A percentile compares a stretch with the other conserved stretches of the same genome.
Evolutionary conservation across 2,888 invertebrate species (phyloP).

Genomic region (Eudasyphora cyanicolor): DNA sequence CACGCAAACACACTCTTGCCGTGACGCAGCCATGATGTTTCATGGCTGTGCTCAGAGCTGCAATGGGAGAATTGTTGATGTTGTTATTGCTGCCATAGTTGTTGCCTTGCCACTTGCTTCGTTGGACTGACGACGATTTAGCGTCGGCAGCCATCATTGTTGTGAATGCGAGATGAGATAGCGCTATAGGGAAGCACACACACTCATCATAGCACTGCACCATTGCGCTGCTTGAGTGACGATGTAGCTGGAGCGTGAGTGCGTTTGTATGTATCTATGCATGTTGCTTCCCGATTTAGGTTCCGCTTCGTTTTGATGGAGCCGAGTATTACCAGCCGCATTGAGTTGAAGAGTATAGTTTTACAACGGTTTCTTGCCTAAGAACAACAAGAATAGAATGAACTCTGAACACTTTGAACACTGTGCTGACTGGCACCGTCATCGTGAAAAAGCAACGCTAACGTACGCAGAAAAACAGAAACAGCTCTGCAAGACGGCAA

Average conservation of each 20-base stretch:
- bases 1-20: not conserved
- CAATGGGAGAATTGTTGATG: slow-evolving; percentile 11
- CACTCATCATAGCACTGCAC: too few species aligned
- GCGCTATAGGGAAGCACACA: too few species aligned
- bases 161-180: slow-evolving; percentile 48
- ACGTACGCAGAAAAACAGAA: not conserved
- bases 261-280: slow-evolving; percentile 17
- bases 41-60: not conserved
- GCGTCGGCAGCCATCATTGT: slow-evolving; percentile 63
- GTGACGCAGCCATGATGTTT: slow-evolving; percentile 53
- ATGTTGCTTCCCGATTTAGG: not conserved
- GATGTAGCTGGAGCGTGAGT: not conserved
- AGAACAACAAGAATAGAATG: slow-evolving; percentile 32
- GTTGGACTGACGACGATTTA: not conserved
- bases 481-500: not conserved
- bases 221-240: not conserved
- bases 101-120: too few species aligned
- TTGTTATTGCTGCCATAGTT: slow-evolving; percentile 14
- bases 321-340: slow-evolving; percentile 52
- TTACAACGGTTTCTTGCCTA: slow-evolving; percentile 48
- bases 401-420: not conserved
- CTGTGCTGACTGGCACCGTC: not conserved
- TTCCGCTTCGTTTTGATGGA: slow-evolving; percentile 32
- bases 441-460: not conserved
- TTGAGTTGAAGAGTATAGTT: slow-evolving; percentile 46